phyloP scores from a whole-genome alignment of 2,888 invertebrate species.

The Diaphora mendica region DNA sequence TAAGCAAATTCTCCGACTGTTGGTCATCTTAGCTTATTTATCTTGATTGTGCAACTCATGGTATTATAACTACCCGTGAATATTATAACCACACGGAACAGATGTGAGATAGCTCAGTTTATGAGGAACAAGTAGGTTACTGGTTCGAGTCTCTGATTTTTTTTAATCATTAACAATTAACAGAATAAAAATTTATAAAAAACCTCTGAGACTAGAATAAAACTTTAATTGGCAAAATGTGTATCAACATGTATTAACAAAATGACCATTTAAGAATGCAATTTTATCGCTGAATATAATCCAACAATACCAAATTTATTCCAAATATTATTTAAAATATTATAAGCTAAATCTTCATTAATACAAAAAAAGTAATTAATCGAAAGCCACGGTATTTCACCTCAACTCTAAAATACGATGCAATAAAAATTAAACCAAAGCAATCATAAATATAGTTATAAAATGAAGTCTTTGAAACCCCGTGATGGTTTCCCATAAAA shows the following conservation, averaged over 20 bases:
- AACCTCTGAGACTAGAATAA: not conserved
- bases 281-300: not conserved
- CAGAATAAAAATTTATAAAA: not conserved
- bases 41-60: not conserved
- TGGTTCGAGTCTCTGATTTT: not conserved
- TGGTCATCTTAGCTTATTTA: no score
- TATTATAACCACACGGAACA: not conserved
- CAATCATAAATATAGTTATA: conserved; percentile 30
- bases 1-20: no score
- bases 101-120: not conserved
- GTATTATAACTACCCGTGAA: no score
- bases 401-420: conserved; percentile 13
- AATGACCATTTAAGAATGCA: not conserved
- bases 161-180: not conserved
- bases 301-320: not conserved
- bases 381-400: conserved; percentile 2
- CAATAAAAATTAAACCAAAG: conserved; percentile 34
- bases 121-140: not conserved
- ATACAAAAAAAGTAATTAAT: conserved; percentile 22
- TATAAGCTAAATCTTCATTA: not conserved
- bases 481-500: conserved; percentile 44
- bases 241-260: not conserved
- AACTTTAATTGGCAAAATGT: not conserved
- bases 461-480: conserved; percentile 30
- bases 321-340: not conserved